Conservation (phyloP, 2,888 invertebrate species). For the Caenorhabditis sp. region DNA sequence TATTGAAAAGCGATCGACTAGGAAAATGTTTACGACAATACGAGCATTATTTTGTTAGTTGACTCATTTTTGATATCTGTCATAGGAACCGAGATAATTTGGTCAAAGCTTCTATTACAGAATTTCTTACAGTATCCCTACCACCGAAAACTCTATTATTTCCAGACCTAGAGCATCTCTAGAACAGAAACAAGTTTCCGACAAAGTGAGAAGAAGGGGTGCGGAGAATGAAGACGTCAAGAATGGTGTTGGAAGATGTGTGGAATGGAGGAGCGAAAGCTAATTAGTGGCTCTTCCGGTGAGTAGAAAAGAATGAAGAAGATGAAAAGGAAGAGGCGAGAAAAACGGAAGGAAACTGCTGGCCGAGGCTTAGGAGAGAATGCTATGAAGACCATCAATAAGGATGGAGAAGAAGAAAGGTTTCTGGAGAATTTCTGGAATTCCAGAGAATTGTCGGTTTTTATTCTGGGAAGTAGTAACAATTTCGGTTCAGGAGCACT, state of each 20-base stretch:
- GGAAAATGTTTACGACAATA: too few relatives aligned
- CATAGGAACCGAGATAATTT: too few relatives aligned
- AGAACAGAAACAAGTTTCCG: conserved; percentile 14
- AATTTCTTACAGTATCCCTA: too few relatives aligned
- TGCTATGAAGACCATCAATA: conserved; percentile 36
- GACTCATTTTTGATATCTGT: too few relatives aligned
- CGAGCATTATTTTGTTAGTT: too few relatives aligned
- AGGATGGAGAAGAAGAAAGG: conserved; percentile 5
- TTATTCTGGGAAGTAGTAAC: neutral
- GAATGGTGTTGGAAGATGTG: conserved; percentile 11
- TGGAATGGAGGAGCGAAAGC: conserved; percentile 49
- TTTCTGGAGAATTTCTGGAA: conserved; percentile 3
- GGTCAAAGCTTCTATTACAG: too few relatives aligned
- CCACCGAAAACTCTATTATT: neutral
- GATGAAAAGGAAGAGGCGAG: conserved; percentile 23
- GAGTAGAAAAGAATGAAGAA: conserved; percentile 21
- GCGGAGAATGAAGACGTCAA: conserved; percentile 9
- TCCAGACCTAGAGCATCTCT: too few relatives aligned
- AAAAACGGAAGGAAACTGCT: conserved; percentile 42
- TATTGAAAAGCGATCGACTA: too few relatives aligned
- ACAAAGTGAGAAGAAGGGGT: conserved; percentile 12
- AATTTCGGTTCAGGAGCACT: neutral
- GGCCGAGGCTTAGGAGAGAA: conserved; percentile 21
- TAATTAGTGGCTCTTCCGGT: conserved; percentile 64
- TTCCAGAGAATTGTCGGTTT: neutral